Evolutionary conservation across 2,888 invertebrate genomes (phyloP), one percentile per base, ranked within the genome.

Genomic region (Sialis fuliginosa): DNA sequence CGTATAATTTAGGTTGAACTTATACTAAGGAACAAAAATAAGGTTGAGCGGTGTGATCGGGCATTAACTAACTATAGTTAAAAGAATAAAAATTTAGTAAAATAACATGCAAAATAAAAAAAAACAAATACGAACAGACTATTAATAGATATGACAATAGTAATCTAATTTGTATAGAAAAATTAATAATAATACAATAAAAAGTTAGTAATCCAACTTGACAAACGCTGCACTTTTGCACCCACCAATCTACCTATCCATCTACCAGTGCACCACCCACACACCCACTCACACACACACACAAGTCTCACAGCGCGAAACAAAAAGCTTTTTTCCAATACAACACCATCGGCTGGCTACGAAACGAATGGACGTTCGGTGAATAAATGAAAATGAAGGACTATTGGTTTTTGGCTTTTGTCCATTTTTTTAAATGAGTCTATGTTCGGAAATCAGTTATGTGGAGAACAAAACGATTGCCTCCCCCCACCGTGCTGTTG

Each of bases 351-450:
- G 39, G 13, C 39, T 39, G 30, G 42, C 22, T 31, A 31, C 10
- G 10, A 42, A 31, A 42, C 30, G 42, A 31, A 42, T 31, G 32
- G 22, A 12, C 31, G 32, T 30, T 60, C 59, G 60, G 60, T 62
- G 62, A 65, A 65, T 64, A 64, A 65, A 65, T 65, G 65, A 64
- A 64, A 64, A 65, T 63, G 64, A 64, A 64, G 64, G 63, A 63
- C 64, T 64, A 65, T 64, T 65, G 65, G 65, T 65, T 65, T 65
- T 65, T 64, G 62, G 64, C 64, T 64, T 64, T 65, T 65, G 64
- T 64, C 60, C 60, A 61, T 60, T 61, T 62, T 42, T 63, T 62
- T 60, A 62, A 62, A 62, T 56, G 58, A 57, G 57, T 58, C 53
- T 57, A 57, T 57, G 59, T 63, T 62, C 62, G 63, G 62, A 63